Conservation (phyloP, 2,888 invertebrate genomes). For the Anticlea derivata region DNA sequence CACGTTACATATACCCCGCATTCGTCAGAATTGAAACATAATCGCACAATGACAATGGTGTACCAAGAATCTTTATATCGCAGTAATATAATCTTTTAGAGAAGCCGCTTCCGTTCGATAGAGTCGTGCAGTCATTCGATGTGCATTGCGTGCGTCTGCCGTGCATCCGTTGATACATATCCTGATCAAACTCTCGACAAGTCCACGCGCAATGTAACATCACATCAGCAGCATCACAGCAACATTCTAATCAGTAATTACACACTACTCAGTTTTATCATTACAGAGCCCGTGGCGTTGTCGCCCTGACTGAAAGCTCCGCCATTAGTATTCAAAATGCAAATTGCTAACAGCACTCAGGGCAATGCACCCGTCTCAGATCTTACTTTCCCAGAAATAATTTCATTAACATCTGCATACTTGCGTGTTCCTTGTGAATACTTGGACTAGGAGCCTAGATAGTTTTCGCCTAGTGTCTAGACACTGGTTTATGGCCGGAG, state of each 20-base stretch:
- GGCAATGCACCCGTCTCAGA: conserved; percentile 74
- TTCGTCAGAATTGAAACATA: conserved; percentile 7
- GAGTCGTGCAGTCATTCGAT: conserved; percentile 14
- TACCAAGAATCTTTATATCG: conserved; percentile 10
- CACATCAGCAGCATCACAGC: conserved; percentile 22
- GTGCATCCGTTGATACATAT: neutral
- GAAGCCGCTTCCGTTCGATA: conserved; percentile 10
- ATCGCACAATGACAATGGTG: conserved; percentile 4
- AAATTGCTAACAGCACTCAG: conserved; percentile 72
- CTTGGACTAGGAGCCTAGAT: conserved; percentile 57
- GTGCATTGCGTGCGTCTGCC: conserved; percentile 3
- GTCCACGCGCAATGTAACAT: too few species aligned
- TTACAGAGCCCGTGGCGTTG: conserved; percentile 57
- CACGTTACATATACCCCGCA: neutral
- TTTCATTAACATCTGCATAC: conserved; percentile 79
- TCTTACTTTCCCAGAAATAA: conserved; percentile 80
- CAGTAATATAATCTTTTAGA: conserved; percentile 1
- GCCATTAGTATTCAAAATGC: conserved; percentile 81
- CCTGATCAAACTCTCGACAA: too few species aligned
- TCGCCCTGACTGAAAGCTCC: conserved; percentile 61
- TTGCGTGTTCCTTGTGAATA: conserved; percentile 60
- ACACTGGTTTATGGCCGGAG: conserved; percentile 3
- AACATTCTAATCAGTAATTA: conserved; percentile 59
- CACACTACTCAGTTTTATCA: conserved; percentile 59
- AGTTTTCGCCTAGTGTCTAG: conserved; percentile 36